phyloP scores from a whole-genome alignment of 2,113 vertebrate species.

The Turnix velox region DNA sequence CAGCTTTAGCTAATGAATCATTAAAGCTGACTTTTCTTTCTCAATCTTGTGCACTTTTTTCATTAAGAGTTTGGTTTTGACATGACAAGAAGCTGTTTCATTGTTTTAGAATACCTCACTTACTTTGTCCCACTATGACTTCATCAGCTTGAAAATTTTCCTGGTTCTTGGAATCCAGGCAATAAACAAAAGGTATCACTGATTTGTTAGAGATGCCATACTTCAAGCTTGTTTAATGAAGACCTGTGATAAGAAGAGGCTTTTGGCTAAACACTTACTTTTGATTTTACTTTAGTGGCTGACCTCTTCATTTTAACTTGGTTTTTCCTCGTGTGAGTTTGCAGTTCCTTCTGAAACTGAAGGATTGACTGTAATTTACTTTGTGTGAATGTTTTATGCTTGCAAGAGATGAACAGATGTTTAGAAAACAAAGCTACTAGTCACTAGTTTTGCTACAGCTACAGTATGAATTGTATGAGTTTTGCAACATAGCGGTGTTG shows the following conservation, averaged over 20 bases:
- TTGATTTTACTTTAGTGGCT: background rate
- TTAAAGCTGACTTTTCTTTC: background rate
- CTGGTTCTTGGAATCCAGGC: background rate
- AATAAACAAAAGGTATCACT: background rate
- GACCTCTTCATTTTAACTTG: background rate
- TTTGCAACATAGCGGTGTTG: slow-evolving; percentile 55
- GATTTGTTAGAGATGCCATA: background rate
- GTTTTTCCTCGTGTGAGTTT: background rate
- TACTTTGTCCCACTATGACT: background rate
- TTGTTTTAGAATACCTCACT: background rate
- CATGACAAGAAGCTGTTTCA: background rate
- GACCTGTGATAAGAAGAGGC: background rate
- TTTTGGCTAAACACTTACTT: background rate
- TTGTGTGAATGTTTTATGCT: background rate
- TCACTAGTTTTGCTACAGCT: slow-evolving; percentile 52
- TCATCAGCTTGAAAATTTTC: background rate
- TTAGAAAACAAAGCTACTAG: slow-evolving; percentile 62
- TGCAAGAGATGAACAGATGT: slow-evolving; percentile 54
- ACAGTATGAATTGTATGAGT: slow-evolving; percentile 57
- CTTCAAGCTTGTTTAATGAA: background rate
- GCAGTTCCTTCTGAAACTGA: background rate
- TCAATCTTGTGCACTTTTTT: background rate
- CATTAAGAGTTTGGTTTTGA: background rate
- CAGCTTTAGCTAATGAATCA: background rate
- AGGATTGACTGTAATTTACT: background rate